phyloP scores from a whole-genome alignment of 2,113 vertebrate species.

The Plecturocebus donacophilus region DNA sequence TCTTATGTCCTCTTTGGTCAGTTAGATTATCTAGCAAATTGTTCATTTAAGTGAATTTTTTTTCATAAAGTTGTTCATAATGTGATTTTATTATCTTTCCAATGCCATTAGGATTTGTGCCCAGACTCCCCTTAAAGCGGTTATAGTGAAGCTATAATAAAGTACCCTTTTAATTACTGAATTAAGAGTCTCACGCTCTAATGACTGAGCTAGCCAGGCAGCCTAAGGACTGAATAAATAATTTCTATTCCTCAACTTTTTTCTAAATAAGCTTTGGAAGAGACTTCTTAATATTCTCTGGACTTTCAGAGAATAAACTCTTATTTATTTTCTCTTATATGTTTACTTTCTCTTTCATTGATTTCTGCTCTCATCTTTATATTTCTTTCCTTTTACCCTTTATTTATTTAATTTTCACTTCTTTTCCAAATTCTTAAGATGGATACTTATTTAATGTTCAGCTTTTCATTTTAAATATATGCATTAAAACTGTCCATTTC shows the following conservation, averaged over 20 bases:
- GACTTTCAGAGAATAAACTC: not conserved
- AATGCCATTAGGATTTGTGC: not conserved
- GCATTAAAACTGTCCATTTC: not conserved
- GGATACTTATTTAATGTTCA: not conserved
- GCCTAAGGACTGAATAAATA: not conserved
- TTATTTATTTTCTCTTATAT: not conserved
- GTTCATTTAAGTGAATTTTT: not conserved
- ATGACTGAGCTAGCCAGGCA: too few species aligned
- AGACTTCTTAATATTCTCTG: not conserved
- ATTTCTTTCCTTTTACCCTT: not conserved
- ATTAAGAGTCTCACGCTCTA: too few species aligned
- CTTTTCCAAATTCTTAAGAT: not conserved
- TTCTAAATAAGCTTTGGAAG: not conserved
- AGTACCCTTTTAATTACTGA: not conserved
- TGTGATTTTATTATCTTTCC: not conserved
- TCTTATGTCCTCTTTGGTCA: not conserved
- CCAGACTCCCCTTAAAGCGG: not conserved
- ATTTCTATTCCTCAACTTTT: not conserved
- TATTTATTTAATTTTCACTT: not conserved
- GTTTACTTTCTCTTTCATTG: not conserved
- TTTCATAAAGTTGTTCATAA: not conserved
- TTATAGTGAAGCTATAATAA: not conserved
- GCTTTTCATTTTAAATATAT: not conserved
- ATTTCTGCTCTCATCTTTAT: not conserved
- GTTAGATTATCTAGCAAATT: not conserved